Conservation (phyloP, 2,888 invertebrate genomes). For the Andrena hattorfiana region DNA sequence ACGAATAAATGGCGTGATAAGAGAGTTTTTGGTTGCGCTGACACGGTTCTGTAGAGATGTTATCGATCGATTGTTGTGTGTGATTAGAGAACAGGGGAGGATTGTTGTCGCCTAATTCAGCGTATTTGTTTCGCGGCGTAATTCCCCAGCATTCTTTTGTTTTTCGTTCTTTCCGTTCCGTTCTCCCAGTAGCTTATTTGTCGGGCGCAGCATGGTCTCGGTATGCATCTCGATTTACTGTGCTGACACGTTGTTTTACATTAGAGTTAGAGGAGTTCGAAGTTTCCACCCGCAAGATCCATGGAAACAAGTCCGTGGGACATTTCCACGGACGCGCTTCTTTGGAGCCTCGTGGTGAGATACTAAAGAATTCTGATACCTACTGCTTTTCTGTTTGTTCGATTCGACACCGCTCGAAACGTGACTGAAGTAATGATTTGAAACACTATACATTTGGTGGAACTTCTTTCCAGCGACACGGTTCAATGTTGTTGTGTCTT, state of each 20-base stretch:
- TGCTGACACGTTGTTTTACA: conserved; percentile 47
- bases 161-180: conserved; percentile 13
- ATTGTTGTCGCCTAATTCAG: conserved; percentile 3
- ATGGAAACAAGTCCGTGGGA: conserved; percentile 11
- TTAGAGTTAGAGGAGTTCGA: conserved; percentile 48
- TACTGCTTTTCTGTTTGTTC: background rate
- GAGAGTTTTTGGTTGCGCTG: conserved; percentile 17
- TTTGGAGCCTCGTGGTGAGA: conserved; percentile 4
- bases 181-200: conserved; percentile 34
- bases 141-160: background rate
- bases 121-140: background rate
- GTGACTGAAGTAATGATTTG: background rate
- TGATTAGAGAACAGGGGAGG: conserved; percentile 28
- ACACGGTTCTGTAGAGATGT: conserved; percentile 41
- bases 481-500: no score
- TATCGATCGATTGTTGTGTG: conserved; percentile 31
- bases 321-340: conserved; percentile 8
- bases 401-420: background rate
- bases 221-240: conserved; percentile 47
- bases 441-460: background rate
- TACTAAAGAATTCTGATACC: conserved; percentile 17
- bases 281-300: conserved; percentile 20
- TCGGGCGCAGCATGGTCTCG: conserved; percentile 56
- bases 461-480: no score
- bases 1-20: background rate